Percentiles rank a stretch among this genome's conserved stretches.
Conservation (phyloP, 1,140 invertebrate species). For the Cylas formicarius region DNA sequence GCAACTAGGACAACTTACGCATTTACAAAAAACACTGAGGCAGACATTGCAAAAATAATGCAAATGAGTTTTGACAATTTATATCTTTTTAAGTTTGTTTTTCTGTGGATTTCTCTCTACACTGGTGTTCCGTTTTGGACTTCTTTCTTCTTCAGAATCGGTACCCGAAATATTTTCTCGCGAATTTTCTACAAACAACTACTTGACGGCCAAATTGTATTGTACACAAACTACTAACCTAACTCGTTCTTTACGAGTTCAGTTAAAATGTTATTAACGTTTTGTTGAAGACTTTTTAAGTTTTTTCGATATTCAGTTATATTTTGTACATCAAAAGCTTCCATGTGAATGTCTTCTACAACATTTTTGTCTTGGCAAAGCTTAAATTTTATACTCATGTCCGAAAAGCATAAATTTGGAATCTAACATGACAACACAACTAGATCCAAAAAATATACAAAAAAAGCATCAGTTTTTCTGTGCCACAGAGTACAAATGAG, state of each 20-base stretch:
- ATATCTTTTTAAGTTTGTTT: conserved; percentile 13
- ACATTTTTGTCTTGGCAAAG: conserved; percentile 11
- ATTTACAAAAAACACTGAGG: conserved; percentile 28
- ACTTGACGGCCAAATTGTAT: background rate
- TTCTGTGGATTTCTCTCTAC: conserved; percentile 4
- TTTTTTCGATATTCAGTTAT: conserved; percentile 11
- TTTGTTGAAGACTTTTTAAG: conserved; percentile 16
- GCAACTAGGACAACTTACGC: conserved; percentile 19
- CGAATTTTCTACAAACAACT: background rate
- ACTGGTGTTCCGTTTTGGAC: conserved; percentile 10
- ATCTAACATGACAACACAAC: too few species aligned
- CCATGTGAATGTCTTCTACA: conserved; percentile 15
- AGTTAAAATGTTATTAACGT: conserved; percentile 19
- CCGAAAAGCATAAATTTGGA: too few species aligned
- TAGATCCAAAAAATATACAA: too few species aligned
- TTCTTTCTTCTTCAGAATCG: conserved; percentile 14
- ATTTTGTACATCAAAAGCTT: conserved; percentile 11
- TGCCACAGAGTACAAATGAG: too few species aligned
- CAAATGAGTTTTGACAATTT: background rate
- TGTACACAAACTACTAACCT: conserved; percentile 6
- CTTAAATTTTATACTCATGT: conserved; percentile 21
- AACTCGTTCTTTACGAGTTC: conserved; percentile 14
- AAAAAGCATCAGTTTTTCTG: too few species aligned
- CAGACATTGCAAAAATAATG: conserved; percentile 18
- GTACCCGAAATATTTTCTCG: conserved; percentile 7